Evolutionary conservation across 2,797 vertebrate species (phyloP).

Genomic region (Pelochelys cantorii): DNA sequence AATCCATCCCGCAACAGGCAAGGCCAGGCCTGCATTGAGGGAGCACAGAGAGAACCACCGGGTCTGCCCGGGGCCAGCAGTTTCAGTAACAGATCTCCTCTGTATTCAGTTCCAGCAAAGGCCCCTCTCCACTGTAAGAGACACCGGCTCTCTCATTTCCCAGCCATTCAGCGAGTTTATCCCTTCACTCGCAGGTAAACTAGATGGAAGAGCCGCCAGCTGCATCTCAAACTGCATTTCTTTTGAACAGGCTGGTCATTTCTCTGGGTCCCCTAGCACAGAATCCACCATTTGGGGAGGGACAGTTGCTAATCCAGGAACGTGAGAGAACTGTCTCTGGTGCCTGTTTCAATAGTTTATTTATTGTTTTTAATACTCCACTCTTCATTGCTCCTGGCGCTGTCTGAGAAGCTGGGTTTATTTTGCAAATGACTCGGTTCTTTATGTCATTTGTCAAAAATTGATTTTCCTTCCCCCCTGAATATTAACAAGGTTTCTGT

Average conservation of each 20-base stretch:
- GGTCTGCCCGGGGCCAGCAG: not conserved
- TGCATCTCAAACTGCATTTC: not conserved
- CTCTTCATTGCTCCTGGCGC: not conserved
- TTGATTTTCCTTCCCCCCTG: not conserved
- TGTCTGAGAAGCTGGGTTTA: not conserved
- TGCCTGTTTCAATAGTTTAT: not conserved
- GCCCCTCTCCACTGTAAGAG: not conserved
- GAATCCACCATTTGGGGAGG: accelerated
- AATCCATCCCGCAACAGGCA: not conserved
- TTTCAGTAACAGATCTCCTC: not conserved
- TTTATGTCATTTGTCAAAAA: not conserved
- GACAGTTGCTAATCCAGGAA: not conserved
- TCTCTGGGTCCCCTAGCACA: not conserved
- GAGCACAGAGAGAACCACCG: not conserved
- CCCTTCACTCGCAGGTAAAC: not conserved
- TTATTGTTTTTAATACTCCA: conserved; percentile 38
- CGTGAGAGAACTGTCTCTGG: not conserved
- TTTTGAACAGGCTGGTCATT: not conserved
- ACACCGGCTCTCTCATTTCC: not conserved
- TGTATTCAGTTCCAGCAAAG: not conserved
- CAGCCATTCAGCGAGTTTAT: not conserved
- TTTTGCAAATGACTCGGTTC: not conserved
- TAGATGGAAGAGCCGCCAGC: not conserved
- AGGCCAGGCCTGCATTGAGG: not conserved
- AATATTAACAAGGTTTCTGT: not conserved